Base-by-base conservation (phyloP, 2,888 invertebrate genomes). In the Melanophora roralis region DNA sequence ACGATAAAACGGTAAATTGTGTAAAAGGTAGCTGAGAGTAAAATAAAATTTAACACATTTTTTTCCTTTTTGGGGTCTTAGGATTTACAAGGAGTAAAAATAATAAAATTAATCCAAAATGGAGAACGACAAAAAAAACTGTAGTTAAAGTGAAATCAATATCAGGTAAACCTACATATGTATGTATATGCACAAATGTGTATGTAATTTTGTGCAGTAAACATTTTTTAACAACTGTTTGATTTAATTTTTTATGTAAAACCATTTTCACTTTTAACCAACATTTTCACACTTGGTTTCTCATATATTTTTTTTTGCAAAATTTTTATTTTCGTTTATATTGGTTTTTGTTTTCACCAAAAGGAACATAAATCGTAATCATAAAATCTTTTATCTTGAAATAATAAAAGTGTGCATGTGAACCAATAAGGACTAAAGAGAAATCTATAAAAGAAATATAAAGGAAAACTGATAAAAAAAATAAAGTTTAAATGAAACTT, bases 271-370 rank as follows among this genome's bases (percentile, higher is more conserved):
- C 49, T 69, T 69, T 74, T 65, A 40, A 21, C 59, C 47, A 23
- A n/a, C 43, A 40, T 60, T 78, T 72, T 78, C 32, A 72, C 55
- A 72, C 62, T 62, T 69, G 59, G 36, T 64, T 68, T 51, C 59
- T 12, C 47, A 38, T 45, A 1, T 19, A 11, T 2, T n/a, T 27
- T 12, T 16, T 47, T 23, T 36, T 59, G 32, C 3, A 19, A 43
- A 1, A 4, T 40, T 65, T 1, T 11, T 14, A 0, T 14, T 65
- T 38, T 19, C 19, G 6, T 12, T 12, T 3, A 12, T n/a, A 6
- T 45, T 34, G 2, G 9, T 32, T 14, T 51, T 32, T 19, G 21
- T 27, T 27, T 27, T 3, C 3, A 27, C 27, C 38, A 23, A 51
- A 45, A 36, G 12, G 16, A 1, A 21, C 11, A 72, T 36, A 55